Base-by-base conservation (phyloP, 2,113 vertebrate genomes). In the Sigmodon hispidus region DNA sequence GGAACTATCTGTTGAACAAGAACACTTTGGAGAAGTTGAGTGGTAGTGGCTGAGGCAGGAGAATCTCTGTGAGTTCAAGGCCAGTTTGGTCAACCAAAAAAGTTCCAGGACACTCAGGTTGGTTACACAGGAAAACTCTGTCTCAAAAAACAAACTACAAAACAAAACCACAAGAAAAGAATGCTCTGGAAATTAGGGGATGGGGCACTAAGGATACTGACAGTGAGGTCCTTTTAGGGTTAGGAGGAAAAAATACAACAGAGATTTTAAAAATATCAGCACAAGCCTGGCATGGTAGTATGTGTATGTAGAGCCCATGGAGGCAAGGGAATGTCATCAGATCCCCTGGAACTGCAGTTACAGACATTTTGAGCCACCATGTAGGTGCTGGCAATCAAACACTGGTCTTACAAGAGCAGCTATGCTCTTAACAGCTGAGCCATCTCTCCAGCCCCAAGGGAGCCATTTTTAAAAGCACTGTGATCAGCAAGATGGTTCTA, bases 401-500 rank as follows among this genome's bases (percentile, higher is more conserved):
- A 22, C 55, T 59, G 79, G 36, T 59, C 79, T 12, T 40, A 22
- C 36, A 16, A n/a, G 36, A 40, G 55, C 80, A 61, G n/a, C 80
- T 13, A 5, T 12, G n/a, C n/a, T 61, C 55, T 61, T 43, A 59
- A 81, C 12, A 59, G 52, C 11, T 6, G 11, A 81, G 21, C 36
- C 11, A 15, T 40, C 52, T 57, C 79, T 81, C 52, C 52, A 81
- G n/a, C 55, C 79, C 24, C 55, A 83, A 59, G 36, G 79, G 55
- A 94, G 65, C 87, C 70, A 50, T 36, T 96, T 96, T 70, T 81
- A 21, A 94, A 87, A 95, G 50, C 73, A 55, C 0, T 17, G 61
- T 83, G 76, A 40, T 93, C 80, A 55, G 76, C 34, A 72, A 87
- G 86, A 88, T 36, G 65, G 61, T 57, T 79, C 79, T 65, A 79